Conservation (phyloP, 1,140 invertebrate genomes). For the Cyclargus thomasi region DNA sequence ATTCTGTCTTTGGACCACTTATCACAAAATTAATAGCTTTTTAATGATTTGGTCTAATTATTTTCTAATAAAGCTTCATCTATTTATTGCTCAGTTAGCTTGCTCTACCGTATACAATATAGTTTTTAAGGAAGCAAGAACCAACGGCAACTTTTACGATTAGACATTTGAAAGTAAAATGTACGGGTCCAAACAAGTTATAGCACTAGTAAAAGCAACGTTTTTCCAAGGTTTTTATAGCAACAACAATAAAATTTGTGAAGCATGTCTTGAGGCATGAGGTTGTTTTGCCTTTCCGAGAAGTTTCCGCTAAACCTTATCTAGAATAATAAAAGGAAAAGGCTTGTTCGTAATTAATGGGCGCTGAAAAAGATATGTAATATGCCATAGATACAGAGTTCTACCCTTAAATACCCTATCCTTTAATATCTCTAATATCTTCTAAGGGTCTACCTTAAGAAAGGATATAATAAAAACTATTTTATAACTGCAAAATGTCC, state of each 20-base stretch:
- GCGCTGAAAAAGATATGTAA: no score
- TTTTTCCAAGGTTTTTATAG: conserved; percentile 2
- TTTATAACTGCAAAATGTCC: no score
- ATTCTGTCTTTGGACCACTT: no score
- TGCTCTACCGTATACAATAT: background rate
- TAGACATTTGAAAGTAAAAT: background rate
- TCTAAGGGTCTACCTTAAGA: no score
- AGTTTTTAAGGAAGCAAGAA: background rate
- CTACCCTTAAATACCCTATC: no score
- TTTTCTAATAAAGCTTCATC: no score
- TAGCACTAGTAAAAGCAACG: background rate
- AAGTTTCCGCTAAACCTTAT: no score
- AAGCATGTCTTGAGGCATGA: background rate
- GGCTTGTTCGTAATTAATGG: no score
- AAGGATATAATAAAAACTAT: no score
- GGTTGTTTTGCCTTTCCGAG: background rate
- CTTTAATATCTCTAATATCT: no score
- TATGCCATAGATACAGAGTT: no score
- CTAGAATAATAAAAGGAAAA: no score
- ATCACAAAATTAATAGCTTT: background rate
- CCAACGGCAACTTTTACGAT: background rate
- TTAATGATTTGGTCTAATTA: background rate
- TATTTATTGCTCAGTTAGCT: background rate
- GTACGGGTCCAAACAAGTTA: background rate
- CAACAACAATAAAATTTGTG: conserved; percentile 3